These are phyloP conservation scores for Coluber constrictor DNA, from an alignment of 2,797 vertebrate genomes.

Conservation along the genomic window DNA sequence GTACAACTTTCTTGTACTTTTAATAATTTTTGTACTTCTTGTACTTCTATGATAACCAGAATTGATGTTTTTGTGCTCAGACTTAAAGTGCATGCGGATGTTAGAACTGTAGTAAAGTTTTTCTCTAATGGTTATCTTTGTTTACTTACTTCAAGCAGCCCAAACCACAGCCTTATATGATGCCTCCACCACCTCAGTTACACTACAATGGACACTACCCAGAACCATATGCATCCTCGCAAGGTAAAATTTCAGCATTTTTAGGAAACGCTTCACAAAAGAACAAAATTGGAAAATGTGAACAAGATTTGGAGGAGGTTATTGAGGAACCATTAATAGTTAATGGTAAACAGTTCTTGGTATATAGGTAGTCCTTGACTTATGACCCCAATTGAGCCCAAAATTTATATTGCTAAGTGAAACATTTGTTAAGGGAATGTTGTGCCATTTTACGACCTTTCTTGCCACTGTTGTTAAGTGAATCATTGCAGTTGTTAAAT, in stretches of 20 bases:
- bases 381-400: neutral
- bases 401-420: neutral
- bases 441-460: neutral
- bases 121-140: neutral
- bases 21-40: neutral
- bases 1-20: neutral
- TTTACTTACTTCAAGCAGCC: conserved; percentile 70
- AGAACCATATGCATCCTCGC: conserved; percentile 91
- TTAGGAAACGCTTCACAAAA: neutral
- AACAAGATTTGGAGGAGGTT: neutral
- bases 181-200: conserved; percentile 87
- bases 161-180: conserved; percentile 90
- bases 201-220: conserved; percentile 95
- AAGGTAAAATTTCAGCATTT: conserved; percentile 76
- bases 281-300: neutral
- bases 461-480: neutral
- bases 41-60: too few relatives aligned
- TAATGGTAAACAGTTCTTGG: neutral
- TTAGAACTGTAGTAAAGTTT: neutral
- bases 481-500: neutral
- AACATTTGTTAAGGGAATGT: neutral
- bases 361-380: neutral
- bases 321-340: neutral
- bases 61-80: neutral
- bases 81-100: neutral